phyloP scores from a whole-genome alignment of 2,888 invertebrate genomes.

The Aporophyla nigra region DNA sequence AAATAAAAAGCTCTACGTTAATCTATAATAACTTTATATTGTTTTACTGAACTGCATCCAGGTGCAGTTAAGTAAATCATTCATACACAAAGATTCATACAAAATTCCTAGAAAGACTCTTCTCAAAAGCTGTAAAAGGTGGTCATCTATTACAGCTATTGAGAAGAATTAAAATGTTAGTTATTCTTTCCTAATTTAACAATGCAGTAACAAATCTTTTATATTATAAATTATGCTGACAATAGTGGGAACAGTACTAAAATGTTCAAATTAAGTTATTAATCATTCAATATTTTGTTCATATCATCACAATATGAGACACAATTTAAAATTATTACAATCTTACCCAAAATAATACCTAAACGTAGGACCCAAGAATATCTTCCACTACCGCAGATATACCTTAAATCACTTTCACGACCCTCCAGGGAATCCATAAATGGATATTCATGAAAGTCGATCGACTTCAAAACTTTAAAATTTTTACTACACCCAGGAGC shows the following conservation, averaged over 20 bases:
- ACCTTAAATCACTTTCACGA: conserved; percentile 11
- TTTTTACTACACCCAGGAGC: conserved; percentile 22
- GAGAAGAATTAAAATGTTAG: too few relatives aligned
- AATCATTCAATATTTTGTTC: neutral
- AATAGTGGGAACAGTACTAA: neutral
- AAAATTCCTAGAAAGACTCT: too few relatives aligned
- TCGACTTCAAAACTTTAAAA: conserved; percentile 54
- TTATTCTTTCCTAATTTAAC: too few relatives aligned
- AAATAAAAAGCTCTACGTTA: conserved; percentile 5
- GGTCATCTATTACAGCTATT: neutral
- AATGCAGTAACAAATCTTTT: too few relatives aligned
- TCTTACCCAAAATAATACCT: too few relatives aligned
- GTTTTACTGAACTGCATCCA: neutral
- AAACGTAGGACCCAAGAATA: neutral
- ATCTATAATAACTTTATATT: neutral
- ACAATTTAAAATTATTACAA: neutral
- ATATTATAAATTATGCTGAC: neutral
- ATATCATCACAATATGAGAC: neutral
- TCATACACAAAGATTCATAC: too few relatives aligned
- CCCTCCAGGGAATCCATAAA: conserved; percentile 14
- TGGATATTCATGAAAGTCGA: conserved; percentile 44
- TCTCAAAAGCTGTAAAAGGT: too few relatives aligned
- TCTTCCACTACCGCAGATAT: neutral
- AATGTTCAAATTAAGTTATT: neutral
- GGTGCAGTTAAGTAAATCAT: neutral